phyloP scores from a whole-genome alignment of 2,888 invertebrate genomes.

The Crocallis elinguaria region DNA sequence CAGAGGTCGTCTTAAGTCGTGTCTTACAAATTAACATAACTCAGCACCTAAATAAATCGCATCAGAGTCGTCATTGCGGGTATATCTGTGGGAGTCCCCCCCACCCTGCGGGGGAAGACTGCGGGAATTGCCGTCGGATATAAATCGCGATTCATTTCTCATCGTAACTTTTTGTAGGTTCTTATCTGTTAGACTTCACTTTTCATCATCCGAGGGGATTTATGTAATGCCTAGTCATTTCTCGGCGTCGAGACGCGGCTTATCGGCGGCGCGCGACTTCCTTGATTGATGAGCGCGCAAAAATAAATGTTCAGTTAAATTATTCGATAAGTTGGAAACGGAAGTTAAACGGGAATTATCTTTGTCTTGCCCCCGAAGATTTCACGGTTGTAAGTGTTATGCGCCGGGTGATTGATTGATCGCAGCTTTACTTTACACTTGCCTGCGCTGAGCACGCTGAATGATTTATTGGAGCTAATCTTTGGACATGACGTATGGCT shows the following conservation, averaged over 20 bases:
- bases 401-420: slow-evolving; percentile 79
- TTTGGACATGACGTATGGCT: slow-evolving; percentile 34
- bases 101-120: slow-evolving; percentile 33
- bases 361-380: slow-evolving; percentile 83
- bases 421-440: slow-evolving; percentile 43
- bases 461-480: slow-evolving; percentile 42
- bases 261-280: slow-evolving; percentile 81
- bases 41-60: slow-evolving; percentile 30
- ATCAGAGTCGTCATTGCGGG: slow-evolving; percentile 28
- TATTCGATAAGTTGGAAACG: slow-evolving; percentile 86
- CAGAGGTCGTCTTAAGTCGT: slow-evolving; percentile 13
- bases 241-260: slow-evolving; percentile 85
- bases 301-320: slow-evolving; percentile 86
- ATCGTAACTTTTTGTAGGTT: slow-evolving; percentile 86
- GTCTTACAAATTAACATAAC: slow-evolving; percentile 30
- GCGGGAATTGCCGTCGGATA: slow-evolving; percentile 73
- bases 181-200: slow-evolving; percentile 86
- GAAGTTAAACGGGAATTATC: slow-evolving; percentile 86
- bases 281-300: slow-evolving; percentile 86
- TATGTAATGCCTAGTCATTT: slow-evolving; percentile 86
- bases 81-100: slow-evolving; percentile 16
- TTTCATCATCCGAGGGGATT: slow-evolving; percentile 86
- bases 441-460: slow-evolving; percentile 33
- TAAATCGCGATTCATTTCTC: slow-evolving; percentile 86
- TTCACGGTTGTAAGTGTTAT: slow-evolving; percentile 81